Evolutionary conservation across 35 echinoderm and acorn worm species (phyloP).

Genomic region (Apostichopus japonicus): DNA sequence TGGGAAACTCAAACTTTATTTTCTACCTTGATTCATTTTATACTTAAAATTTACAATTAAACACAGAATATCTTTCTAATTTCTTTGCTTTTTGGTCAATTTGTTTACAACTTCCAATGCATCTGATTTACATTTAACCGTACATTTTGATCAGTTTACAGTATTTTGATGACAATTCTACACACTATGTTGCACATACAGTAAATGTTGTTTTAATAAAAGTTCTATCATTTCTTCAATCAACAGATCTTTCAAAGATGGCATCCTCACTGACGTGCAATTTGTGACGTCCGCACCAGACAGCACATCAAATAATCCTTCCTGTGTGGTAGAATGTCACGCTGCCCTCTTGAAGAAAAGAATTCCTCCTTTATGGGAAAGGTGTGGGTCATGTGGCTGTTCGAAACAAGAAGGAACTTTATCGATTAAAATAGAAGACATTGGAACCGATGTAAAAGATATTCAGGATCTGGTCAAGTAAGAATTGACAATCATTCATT

Average conservation of each 20-base stretch:
- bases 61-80: too few relatives aligned
- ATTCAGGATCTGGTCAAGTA: conserved; percentile 18
- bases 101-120: too few relatives aligned
- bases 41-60: too few relatives aligned
- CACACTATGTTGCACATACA: not conserved
- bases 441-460: not conserved
- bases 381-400: not conserved
- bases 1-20: too few relatives aligned
- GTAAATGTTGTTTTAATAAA: not conserved
- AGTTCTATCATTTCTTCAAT: not conserved
- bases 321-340: not conserved
- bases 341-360: conserved; percentile 2
- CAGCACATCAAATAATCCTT: not conserved
- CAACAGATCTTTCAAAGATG: conserved; percentile 12
- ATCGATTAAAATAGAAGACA: not conserved
- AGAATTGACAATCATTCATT: not conserved
- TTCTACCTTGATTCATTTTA: too few relatives aligned
- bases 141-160: too few relatives aligned
- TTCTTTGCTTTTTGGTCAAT: too few relatives aligned
- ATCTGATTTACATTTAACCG: too few relatives aligned
- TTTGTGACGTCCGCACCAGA: not conserved
- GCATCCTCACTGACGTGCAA: conserved; percentile 6
- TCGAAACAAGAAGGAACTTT: not conserved
- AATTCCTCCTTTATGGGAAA: conserved; percentile 18
- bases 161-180: too few relatives aligned